Percentiles rank a stretch among this genome's conserved stretches.
These are phyloP conservation scores for Clarias laeviceps DNA, from an alignment of 2,797 vertebrate species.

Conservation along the genomic window DNA sequence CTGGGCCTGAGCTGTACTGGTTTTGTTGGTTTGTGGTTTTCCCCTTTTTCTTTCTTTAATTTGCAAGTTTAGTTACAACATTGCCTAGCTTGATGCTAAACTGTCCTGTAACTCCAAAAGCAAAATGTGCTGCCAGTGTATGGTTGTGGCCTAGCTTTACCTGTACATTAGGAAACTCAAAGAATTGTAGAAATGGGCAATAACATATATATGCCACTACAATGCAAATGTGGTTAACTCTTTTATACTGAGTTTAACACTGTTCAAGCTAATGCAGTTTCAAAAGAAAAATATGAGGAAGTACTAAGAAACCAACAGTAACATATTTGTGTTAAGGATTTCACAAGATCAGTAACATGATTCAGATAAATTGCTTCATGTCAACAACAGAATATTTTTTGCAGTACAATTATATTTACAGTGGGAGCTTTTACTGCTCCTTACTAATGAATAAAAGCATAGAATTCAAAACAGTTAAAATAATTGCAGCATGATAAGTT, in stretches of 20 bases:
- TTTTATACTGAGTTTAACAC: background rate
- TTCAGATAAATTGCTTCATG: background rate
- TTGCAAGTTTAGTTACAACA: background rate
- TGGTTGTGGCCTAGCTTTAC: background rate
- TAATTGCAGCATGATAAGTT: constrained; percentile 22
- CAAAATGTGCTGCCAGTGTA: background rate
- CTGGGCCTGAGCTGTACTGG: background rate
- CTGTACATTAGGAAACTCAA: background rate
- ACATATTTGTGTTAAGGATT: background rate
- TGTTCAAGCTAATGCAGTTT: background rate
- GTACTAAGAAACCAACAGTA: background rate
- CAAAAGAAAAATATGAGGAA: background rate
- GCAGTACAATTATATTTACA: background rate
- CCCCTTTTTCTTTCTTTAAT: background rate
- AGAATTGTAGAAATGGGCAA: background rate
- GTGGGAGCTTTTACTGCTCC: background rate
- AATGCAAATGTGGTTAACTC: background rate
- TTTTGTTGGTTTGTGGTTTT: background rate
- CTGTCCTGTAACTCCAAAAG: background rate
- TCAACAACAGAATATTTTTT: background rate
- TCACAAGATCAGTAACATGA: background rate
- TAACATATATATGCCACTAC: background rate
- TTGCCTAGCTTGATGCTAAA: background rate
- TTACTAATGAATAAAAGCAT: background rate
- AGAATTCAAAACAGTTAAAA: constrained; percentile 8